These are phyloP conservation scores for Apis dorsata DNA, from an alignment of 1,140 invertebrate species.

Conservation along the genomic window DNA sequence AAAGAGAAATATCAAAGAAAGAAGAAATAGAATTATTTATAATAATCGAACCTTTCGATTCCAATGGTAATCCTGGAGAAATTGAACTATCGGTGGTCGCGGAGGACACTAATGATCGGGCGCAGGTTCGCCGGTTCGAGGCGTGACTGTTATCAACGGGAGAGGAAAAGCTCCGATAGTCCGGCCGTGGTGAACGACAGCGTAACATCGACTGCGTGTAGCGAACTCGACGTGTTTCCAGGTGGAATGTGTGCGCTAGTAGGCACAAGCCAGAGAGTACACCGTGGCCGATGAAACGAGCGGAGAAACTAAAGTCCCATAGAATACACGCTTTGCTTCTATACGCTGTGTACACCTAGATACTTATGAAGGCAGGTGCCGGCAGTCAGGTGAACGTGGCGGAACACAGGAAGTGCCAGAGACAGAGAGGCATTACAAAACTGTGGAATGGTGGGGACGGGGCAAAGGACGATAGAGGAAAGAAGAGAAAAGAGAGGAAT, in stretches of 20 bases:
- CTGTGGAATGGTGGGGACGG: constrained; percentile 3
- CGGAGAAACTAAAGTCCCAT: constrained; percentile 48
- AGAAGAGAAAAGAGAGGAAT: constrained; percentile 29
- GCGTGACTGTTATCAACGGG: constrained; percentile 32
- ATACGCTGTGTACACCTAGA: constrained; percentile 61
- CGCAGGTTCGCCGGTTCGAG: constrained; percentile 4
- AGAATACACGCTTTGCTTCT: constrained; percentile 41
- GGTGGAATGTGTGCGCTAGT: constrained; percentile 39
- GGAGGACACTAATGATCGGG: constrained; percentile 15
- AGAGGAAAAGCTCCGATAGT: constrained; percentile 30
- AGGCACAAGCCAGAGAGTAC: constrained; percentile 23
- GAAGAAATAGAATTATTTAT: not conserved
- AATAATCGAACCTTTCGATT: constrained; percentile 41
- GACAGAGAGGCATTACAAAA: constrained; percentile 66
- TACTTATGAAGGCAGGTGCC: constrained; percentile 71
- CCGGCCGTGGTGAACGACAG: constrained; percentile 48
- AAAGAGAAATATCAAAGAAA: not conserved
- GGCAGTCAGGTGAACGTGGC: constrained; percentile 74
- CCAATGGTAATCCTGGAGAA: not conserved
- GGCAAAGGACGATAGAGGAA: constrained; percentile 18
- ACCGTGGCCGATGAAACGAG: constrained; percentile 45
- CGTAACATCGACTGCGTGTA: constrained; percentile 62
- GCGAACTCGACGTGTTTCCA: constrained; percentile 46
- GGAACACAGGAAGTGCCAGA: constrained; percentile 76
- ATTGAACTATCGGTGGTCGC: constrained; percentile 6